Conservation (phyloP, 2,113 vertebrate species). For the Cyanoramphus novaezelandiae region DNA sequence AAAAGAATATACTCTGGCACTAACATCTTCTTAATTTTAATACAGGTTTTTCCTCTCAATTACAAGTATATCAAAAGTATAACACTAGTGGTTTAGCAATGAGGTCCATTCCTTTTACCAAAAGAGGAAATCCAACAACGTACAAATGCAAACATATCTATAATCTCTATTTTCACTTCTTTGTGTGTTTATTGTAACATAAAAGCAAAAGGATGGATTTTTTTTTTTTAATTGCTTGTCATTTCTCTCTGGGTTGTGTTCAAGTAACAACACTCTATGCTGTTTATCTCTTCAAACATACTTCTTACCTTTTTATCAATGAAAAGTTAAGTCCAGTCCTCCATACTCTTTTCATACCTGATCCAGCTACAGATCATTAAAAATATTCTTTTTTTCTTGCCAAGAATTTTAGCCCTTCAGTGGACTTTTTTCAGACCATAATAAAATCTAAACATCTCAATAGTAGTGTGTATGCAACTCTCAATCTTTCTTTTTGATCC, state of each 20-base stretch:
- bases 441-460: background rate
- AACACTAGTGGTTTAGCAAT: background rate
- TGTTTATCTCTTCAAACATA: background rate
- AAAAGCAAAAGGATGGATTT: background rate
- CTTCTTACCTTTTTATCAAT: background rate
- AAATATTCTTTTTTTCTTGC: background rate
- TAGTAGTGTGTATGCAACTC: background rate
- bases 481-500: background rate
- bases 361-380: background rate
- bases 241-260: background rate
- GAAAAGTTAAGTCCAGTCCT: background rate
- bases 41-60: background rate
- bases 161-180: background rate
- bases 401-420: background rate
- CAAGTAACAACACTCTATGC: background rate
- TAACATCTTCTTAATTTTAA: background rate
- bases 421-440: background rate
- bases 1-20: background rate
- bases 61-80: background rate
- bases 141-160: background rate
- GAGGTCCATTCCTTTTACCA: background rate
- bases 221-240: background rate
- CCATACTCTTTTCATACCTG: background rate
- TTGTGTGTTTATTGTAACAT: background rate
- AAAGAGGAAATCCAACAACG: background rate